Conservation (phyloP, 1,140 invertebrate species). For the Drosophila leontia region DNA sequence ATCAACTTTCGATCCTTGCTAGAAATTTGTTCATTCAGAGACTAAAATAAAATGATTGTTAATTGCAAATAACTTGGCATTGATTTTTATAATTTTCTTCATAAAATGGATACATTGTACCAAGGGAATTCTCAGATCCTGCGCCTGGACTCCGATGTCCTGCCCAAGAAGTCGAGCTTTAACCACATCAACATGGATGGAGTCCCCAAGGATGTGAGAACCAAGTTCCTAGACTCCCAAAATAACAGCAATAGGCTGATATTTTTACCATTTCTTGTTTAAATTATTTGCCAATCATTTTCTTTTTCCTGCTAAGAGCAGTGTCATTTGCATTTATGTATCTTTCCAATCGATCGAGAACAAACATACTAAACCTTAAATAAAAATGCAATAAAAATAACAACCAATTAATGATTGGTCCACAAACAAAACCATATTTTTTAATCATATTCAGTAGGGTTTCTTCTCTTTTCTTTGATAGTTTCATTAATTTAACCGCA, state of each 20-base stretch:
- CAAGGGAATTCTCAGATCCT: too few relatives aligned
- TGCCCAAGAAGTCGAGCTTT: too few relatives aligned
- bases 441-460: constrained; percentile 1
- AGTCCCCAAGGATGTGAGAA: too few relatives aligned
- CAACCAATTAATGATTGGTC: constrained; percentile 1
- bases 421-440: neutral
- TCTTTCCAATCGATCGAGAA: neutral
- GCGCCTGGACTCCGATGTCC: too few relatives aligned
- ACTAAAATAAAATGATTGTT: constrained; percentile 10
- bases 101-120: neutral
- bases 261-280: neutral
- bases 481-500: neutral
- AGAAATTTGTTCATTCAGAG: constrained; percentile 15
- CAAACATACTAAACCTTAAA: neutral
- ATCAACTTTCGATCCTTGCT: constrained; percentile 11
- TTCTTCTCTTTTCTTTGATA: neutral
- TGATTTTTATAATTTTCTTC: neutral
- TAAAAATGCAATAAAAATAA: too few relatives aligned
- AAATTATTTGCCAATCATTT: neutral
- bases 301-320: too few relatives aligned
- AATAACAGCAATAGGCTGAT: neutral
- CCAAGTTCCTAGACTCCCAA: neutral
- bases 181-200: too few relatives aligned
- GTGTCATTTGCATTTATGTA: neutral
- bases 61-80: constrained; percentile 5